A percentile compares a stretch with the other conserved stretches of the same genome.
These are phyloP conservation scores for Adelphocoris suturalis DNA, from an alignment of 2,888 invertebrate genomes.

Conservation along the genomic window DNA sequence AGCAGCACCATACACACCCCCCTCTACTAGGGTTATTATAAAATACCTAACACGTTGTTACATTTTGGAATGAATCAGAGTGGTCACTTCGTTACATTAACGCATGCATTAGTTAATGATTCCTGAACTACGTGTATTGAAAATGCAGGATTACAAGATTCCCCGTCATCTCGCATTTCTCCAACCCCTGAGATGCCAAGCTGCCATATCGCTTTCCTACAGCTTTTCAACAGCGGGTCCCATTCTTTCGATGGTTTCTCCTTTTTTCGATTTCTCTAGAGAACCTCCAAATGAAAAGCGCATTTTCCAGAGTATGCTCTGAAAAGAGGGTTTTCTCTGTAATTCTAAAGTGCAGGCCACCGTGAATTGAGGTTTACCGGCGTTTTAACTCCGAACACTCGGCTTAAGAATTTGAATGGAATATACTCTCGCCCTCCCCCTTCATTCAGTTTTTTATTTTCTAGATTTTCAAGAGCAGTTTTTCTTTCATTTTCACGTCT, in stretches of 20 bases:
- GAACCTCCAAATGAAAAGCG: slow-evolving; percentile 24
- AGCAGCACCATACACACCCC: too few relatives aligned
- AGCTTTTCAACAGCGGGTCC: neutral
- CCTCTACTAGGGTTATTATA: too few relatives aligned
- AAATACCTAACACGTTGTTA: too few relatives aligned
- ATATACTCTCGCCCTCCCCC: neutral
- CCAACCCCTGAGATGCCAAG: too few relatives aligned
- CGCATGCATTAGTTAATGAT: too few relatives aligned
- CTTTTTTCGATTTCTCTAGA: neutral
- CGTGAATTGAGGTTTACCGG: slow-evolving; percentile 25
- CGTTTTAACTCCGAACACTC: neutral
- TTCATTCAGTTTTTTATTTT: neutral
- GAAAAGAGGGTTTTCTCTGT: neutral
- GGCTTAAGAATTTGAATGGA: neutral
- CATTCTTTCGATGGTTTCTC: neutral
- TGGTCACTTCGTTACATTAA: too few relatives aligned
- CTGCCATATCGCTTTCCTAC: neutral
- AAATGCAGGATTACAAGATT: too few relatives aligned
- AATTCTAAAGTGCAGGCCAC: neutral
- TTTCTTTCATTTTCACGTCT: neutral
- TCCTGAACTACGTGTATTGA: too few relatives aligned
- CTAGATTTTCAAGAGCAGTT: neutral
- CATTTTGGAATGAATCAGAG: too few relatives aligned
- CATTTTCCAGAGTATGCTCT: neutral
- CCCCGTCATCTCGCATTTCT: too few relatives aligned